Evolutionary conservation across 1,140 invertebrate genomes (phyloP).

Genomic region (Nylanderia fulva): DNA sequence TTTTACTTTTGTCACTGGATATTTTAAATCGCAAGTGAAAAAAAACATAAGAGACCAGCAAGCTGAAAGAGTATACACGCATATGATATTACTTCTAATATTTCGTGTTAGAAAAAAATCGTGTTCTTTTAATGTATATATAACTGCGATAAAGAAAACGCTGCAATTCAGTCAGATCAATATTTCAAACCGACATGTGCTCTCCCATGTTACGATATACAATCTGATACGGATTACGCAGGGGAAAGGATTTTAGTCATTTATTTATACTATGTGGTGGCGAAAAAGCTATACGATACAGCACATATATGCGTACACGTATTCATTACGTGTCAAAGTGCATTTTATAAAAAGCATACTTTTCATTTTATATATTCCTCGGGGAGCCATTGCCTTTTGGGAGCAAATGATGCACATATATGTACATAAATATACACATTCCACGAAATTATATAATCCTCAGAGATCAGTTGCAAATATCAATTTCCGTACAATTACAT

Average conservation of each 20-base stretch:
- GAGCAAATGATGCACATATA: background rate
- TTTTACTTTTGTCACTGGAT: conserved; percentile 49
- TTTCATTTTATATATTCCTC: conserved; percentile 2
- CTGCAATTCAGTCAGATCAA: conserved; percentile 48
- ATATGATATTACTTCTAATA: conserved; percentile 32
- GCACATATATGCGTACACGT: background rate
- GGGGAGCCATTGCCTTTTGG: background rate
- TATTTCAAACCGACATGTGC: conserved; percentile 37
- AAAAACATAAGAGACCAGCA: background rate
- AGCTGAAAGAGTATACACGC: background rate
- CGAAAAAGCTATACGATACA: background rate
- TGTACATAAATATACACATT: too few relatives aligned
- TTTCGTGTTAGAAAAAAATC: background rate
- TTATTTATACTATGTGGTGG: conserved; percentile 39
- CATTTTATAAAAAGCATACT: conserved; percentile 23
- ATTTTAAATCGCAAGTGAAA: conserved; percentile 18
- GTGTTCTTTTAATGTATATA: conserved; percentile 39
- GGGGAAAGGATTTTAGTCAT: conserved; percentile 32
- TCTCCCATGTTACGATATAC: conserved; percentile 20
- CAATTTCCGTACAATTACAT: background rate
- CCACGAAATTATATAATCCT: background rate
- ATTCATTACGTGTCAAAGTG: conserved; percentile 29
- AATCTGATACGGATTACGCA: conserved; percentile 38
- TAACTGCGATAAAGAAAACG: background rate
- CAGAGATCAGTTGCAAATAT: background rate